A percentile compares a stretch with the other conserved stretches of the same genome.
phyloP scores from a whole-genome alignment of 2,113 vertebrate genomes.

The Tachysurus fulvidraco region DNA sequence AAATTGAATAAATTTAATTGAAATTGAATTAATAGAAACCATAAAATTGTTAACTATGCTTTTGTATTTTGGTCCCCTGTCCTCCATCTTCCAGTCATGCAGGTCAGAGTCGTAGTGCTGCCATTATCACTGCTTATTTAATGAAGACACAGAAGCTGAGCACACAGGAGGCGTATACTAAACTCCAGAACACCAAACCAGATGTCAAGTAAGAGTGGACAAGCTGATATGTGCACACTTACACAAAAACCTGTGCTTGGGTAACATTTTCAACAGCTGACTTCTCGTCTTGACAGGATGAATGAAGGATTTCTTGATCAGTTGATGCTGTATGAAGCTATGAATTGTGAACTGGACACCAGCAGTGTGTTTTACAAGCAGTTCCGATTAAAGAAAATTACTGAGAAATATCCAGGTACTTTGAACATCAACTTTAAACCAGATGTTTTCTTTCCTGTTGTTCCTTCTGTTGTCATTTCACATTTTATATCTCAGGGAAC shows the following conservation, averaged over 20 bases:
- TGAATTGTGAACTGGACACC: constrained; percentile 82
- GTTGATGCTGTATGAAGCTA: constrained; percentile 81
- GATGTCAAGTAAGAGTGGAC: constrained; percentile 78
- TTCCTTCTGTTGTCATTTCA: not conserved
- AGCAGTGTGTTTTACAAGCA: constrained; percentile 83
- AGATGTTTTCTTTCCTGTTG: not conserved
- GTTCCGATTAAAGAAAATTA: constrained; percentile 83
- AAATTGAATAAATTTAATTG: too few relatives aligned
- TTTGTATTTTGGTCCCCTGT: not conserved
- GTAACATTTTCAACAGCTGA: not conserved
- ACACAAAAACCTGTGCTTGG: not conserved
- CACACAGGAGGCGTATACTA: constrained; percentile 78
- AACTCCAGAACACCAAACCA: constrained; percentile 75
- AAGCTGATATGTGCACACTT: not conserved
- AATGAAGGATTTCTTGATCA: constrained; percentile 87
- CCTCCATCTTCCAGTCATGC: constrained; percentile 75
- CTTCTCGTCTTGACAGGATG: constrained; percentile 71
- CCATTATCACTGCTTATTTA: constrained; percentile 84
- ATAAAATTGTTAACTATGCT: not conserved
- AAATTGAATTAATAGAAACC: too few relatives aligned
- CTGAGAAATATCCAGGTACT: constrained; percentile 81
- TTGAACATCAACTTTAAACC: too few relatives aligned
- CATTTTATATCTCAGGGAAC: too few relatives aligned
- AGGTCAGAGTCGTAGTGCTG: constrained; percentile 87
- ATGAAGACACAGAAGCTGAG: constrained; percentile 82